Evolutionary conservation across 2,888 invertebrate species (phyloP), one percentile per base, ranked within the genome.

Genomic region (Pteria penguin): DNA sequence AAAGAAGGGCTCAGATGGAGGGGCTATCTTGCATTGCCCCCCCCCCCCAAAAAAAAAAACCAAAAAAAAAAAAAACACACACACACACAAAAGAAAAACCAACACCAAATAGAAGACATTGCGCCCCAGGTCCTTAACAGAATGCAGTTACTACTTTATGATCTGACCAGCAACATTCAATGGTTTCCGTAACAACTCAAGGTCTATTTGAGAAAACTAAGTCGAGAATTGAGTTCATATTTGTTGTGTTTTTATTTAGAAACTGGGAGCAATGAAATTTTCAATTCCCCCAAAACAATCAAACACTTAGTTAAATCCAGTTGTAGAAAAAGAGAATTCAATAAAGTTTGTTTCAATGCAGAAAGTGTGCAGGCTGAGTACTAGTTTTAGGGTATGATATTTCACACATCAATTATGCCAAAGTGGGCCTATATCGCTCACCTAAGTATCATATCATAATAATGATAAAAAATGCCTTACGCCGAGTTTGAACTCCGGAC

Each of bases 201-300:
- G 45, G 45, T 45, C 8, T 45, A 45, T 45, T 45, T 45, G 45
- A 45, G 45, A 45, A 45, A 45, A 45, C 45, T 45, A 45, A 45
- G 18, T 45, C 45, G 18, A 45, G 45, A 45, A 45, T 45, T 45
- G 45, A 45, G 45, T 45, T 45, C 45, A 54, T 5, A 24, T 72
- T 72, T 62, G 76, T 76, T 61, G 76, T 76, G 52, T 14, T 52
- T 18, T 61, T 33, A 26, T 55, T 3, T 26, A 72, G 14, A 18
- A 36, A 8, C 31, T 67, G 67, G 45, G 45, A 14, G 45, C 0
- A 45, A 45, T 45, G 45, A 45, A 45, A 18, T 18, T 8, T 45
- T 45, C 11, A 45, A 45, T 32, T 45, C 45, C 8, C 45, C 45
- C 8, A 45, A 45, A 14, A 18, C 45, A 45, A 45, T 8, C 18